Evolutionary conservation across 2,797 vertebrate species (phyloP).

Genomic region (Lagocephalus sceleratus): DNA sequence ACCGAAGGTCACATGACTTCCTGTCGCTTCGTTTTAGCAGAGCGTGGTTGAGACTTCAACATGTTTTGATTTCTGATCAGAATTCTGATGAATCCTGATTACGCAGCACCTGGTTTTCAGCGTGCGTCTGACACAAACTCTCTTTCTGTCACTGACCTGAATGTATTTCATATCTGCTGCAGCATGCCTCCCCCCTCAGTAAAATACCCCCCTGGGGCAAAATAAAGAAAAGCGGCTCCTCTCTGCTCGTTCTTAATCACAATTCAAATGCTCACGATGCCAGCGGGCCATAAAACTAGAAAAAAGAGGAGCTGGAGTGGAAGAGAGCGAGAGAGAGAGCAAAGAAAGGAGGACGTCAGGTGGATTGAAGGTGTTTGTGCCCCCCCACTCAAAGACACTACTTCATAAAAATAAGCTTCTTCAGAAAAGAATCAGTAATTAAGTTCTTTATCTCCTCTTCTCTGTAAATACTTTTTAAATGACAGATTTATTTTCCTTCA

Average conservation of each 20-base stretch:
- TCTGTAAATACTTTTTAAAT: too few species aligned
- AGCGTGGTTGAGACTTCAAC: too few species aligned
- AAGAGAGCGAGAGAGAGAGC: conserved; percentile 45
- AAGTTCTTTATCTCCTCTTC: too few species aligned
- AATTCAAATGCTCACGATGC: conserved; percentile 87
- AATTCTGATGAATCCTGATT: too few species aligned
- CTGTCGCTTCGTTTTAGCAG: too few species aligned
- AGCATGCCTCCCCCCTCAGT: conserved; percentile 71
- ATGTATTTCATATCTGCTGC: conserved; percentile 93
- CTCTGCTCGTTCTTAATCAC: conserved; percentile 97
- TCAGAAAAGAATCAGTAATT: too few species aligned
- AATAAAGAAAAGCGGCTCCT: conserved; percentile 93
- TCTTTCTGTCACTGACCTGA: conserved; percentile 92
- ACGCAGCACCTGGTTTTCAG: too few species aligned
- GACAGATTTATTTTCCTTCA: too few species aligned
- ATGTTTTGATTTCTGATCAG: too few species aligned
- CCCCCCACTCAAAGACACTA: too few species aligned
- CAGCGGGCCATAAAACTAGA: conserved; percentile 76
- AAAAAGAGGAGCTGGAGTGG: conserved; percentile 27
- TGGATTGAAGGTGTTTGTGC: conserved; percentile 78
- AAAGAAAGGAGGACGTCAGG: conserved; percentile 27
- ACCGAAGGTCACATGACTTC: too few species aligned
- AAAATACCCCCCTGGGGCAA: conserved; percentile 93
- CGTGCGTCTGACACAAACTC: conserved; percentile 33
- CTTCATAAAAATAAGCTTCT: too few species aligned